Percentiles rank a stretch among this genome's conserved stretches.
Evolutionary conservation across 2,113 vertebrate genomes (phyloP).

Genomic region (Pogona vitticeps): DNA sequence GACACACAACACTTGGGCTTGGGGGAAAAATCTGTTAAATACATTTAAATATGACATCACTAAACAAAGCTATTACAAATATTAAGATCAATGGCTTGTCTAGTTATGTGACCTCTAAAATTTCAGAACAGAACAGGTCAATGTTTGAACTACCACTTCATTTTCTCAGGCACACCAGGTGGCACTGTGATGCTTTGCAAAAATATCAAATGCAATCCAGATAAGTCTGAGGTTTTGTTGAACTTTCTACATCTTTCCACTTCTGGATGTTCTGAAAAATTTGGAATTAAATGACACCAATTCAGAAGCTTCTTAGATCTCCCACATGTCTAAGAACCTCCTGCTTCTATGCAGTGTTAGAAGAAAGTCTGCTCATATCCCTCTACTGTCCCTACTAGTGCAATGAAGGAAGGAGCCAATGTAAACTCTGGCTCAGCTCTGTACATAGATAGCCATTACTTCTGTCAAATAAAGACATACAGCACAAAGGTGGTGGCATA

Average conservation of each 20-base stretch:
- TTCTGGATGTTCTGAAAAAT: neutral
- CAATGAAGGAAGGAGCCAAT: neutral
- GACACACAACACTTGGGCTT: conserved; percentile 11
- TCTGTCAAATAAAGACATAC: neutral
- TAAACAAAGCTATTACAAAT: conserved; percentile 13
- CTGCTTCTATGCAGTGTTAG: neutral
- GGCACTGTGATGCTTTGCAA: conserved; percentile 53
- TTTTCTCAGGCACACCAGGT: conserved; percentile 55
- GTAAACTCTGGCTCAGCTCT: neutral
- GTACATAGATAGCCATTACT: neutral
- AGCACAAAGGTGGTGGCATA: neutral
- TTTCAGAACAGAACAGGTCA: conserved; percentile 25
- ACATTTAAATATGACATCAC: conserved; percentile 37
- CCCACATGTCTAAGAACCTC: neutral
- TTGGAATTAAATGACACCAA: neutral
- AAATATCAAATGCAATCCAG: conserved; percentile 31
- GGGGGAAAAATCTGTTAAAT: conserved; percentile 40
- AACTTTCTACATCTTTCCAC: neutral
- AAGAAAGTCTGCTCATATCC: neutral
- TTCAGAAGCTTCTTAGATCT: neutral
- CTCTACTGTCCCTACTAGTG: neutral
- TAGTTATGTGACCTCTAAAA: conserved; percentile 1
- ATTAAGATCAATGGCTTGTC: neutral
- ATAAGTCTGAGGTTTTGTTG: conserved; percentile 14
- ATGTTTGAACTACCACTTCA: conserved; percentile 23